Evolutionary conservation across 2,888 invertebrate species (phyloP).

Genomic region (Eudasyphora cyanicolor): DNA sequence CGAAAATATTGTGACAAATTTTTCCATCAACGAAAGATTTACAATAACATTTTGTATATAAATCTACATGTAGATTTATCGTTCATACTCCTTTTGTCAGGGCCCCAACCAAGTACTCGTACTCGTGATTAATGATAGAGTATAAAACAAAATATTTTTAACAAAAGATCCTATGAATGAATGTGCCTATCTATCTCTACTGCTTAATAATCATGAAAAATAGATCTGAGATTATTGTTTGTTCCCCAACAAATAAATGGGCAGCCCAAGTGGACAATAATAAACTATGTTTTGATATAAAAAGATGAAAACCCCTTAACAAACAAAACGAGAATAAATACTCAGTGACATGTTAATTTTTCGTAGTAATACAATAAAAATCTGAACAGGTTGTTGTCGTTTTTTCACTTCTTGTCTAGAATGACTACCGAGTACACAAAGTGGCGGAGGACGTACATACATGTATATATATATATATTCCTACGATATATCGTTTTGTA

Average conservation of each 20-base stretch:
- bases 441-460: too few species aligned
- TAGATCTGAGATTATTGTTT: conserved; percentile 40
- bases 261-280: conserved; percentile 13
- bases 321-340: conserved; percentile 56
- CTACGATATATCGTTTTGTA: conserved; percentile 8
- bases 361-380: conserved; percentile 43
- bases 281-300: conserved; percentile 10
- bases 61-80: background rate
- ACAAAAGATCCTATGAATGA: conserved; percentile 42
- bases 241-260: conserved; percentile 9
- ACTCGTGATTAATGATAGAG: background rate
- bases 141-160: background rate
- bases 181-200: background rate
- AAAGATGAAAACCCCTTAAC: conserved; percentile 11
- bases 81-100: background rate
- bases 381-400: conserved; percentile 52
- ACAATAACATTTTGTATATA: background rate
- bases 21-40: background rate
- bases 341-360: conserved; percentile 62
- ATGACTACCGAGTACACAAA: conserved; percentile 3
- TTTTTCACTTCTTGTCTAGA: background rate
- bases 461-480: background rate
- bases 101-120: background rate
- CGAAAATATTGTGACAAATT: background rate
- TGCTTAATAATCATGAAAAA: conserved; percentile 56